Conservation (phyloP, 2,113 vertebrate species). For the Antechinus stuartii region DNA sequence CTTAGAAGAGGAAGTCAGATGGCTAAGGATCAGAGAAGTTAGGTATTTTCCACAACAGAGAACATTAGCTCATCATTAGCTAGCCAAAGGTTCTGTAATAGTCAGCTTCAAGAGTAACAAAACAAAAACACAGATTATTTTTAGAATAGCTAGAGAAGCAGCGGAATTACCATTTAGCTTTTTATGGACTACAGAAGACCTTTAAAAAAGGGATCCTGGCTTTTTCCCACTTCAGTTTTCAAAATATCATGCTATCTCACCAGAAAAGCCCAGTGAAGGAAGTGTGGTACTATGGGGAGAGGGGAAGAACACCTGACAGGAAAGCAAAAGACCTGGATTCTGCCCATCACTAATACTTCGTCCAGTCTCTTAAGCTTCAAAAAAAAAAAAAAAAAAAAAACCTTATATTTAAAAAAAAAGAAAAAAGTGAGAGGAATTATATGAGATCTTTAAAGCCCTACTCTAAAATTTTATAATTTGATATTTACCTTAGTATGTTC, state of each 20-base stretch:
- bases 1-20: conserved; percentile 4
- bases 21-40: not conserved
- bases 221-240: conserved; percentile 16
- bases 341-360: not conserved
- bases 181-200: conserved; percentile 42
- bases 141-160: conserved; percentile 42
- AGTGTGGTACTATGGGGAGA: not conserved
- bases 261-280: not conserved
- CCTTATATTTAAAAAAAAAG: not conserved
- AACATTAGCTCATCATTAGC: not conserved
- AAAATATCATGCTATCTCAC: not conserved
- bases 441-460: not conserved
- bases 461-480: not conserved
- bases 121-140: not conserved
- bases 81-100: not conserved
- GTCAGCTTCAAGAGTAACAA: conserved; percentile 9
- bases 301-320: not conserved
- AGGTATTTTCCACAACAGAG: not conserved
- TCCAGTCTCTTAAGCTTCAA: not conserved
- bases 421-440: not conserved
- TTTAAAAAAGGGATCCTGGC: not conserved
- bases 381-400: no score
- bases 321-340: not conserved
- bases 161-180: not conserved
- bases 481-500: conserved; percentile 9